Evolutionary conservation across 2,797 vertebrate genomes (phyloP).

Genomic region (Kryptolebias ocellatus): DNA sequence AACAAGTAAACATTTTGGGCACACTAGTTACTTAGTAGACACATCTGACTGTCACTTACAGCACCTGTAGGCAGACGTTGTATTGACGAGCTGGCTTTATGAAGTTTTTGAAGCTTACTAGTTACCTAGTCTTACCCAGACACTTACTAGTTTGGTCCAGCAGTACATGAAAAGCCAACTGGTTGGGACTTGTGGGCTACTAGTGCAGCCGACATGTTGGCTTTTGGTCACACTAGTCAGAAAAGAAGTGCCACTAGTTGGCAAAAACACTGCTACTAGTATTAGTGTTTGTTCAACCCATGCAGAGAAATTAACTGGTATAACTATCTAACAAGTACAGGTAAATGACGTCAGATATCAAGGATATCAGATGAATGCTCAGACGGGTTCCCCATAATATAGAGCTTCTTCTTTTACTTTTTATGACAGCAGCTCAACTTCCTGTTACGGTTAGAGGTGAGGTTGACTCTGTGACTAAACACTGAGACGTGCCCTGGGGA

Average conservation of each 20-base stretch:
- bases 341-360: too few relatives aligned
- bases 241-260: background rate
- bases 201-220: too few relatives aligned
- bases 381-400: background rate
- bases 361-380: background rate
- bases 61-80: too few relatives aligned
- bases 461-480: conserved; percentile 58
- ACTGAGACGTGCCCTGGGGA: conserved; percentile 54
- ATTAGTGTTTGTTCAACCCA: background rate
- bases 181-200: too few relatives aligned
- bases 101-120: background rate
- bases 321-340: too few relatives aligned
- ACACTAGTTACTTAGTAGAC: too few relatives aligned
- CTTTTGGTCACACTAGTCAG: too few relatives aligned
- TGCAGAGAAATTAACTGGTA: background rate
- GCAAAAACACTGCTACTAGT: background rate
- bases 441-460: conserved; percentile 64
- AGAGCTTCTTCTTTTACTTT: conserved; percentile 31
- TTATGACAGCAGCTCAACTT: conserved; percentile 53
- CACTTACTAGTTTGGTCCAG: too few relatives aligned
- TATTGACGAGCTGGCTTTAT: background rate
- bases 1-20: too few relatives aligned
- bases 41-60: too few relatives aligned
- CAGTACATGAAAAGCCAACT: too few relatives aligned
- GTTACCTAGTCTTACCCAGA: background rate